A percentile compares a stretch with the other conserved stretches of the same genome.
Conservation (phyloP, 2,113 vertebrate genomes). For the Vimba vimba region DNA sequence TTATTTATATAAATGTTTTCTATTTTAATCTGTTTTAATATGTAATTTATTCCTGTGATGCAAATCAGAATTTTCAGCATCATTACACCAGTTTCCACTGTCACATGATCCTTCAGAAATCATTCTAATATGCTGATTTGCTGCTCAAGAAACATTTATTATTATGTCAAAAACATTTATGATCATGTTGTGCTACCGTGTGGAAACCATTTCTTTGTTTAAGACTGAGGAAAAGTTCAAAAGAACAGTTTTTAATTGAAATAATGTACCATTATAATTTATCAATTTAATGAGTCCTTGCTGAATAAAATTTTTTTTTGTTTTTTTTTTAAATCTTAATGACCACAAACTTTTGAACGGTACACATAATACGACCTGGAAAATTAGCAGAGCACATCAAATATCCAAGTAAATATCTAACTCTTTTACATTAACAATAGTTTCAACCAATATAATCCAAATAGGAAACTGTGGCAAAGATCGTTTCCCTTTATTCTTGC, state of each 20-base stretch:
- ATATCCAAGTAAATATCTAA: background rate
- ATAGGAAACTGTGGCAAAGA: background rate
- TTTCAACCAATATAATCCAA: background rate
- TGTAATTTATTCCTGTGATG: background rate
- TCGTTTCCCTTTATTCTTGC: constrained; percentile 15
- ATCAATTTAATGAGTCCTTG: background rate
- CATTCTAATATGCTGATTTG: background rate
- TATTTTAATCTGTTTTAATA: background rate
- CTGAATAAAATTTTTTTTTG: background rate
- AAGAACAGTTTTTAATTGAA: background rate
- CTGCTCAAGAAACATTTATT: background rate
- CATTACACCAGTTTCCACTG: background rate
- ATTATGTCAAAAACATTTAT: background rate
- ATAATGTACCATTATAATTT: background rate
- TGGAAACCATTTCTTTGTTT: background rate
- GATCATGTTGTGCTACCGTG: background rate
- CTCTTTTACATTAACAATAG: background rate
- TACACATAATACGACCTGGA: background rate
- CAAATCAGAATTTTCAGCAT: background rate
- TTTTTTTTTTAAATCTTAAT: background rate
- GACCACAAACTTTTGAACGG: background rate
- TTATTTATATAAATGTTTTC: background rate
- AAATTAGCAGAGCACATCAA: background rate
- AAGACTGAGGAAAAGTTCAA: background rate
- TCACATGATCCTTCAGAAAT: background rate